Conservation (phyloP, 2,797 vertebrate species). For the Linurgus olivaceus region DNA sequence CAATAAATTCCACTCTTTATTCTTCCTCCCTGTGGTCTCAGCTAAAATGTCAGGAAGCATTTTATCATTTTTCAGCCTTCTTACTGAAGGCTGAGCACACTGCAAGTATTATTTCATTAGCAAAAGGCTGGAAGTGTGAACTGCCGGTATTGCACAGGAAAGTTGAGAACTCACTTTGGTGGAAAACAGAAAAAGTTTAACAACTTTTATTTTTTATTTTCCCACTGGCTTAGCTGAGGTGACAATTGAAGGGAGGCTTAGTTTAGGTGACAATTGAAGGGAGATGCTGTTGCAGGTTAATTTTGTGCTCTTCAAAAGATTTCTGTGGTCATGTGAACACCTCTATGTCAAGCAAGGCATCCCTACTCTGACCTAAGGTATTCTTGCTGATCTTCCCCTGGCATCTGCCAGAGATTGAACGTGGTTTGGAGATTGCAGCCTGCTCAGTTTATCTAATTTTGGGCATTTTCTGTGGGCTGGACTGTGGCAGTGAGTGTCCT, state of each 20-base stretch:
- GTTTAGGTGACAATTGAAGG: background rate
- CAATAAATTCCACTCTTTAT: slow-evolving; percentile 40
- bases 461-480: background rate
- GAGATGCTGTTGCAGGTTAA: background rate
- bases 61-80: slow-evolving; percentile 11
- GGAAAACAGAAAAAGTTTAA: background rate
- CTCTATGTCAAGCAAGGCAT: background rate
- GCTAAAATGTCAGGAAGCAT: slow-evolving; percentile 36
- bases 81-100: background rate
- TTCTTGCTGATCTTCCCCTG: background rate
- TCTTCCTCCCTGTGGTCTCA: slow-evolving; percentile 29
- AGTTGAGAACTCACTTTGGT: background rate
- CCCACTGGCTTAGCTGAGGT: background rate
- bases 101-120: background rate
- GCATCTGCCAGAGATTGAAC: background rate
- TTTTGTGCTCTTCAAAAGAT: background rate
- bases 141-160: background rate
- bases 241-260: background rate
- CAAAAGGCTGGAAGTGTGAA: background rate
- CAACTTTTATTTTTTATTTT: background rate
- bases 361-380: background rate
- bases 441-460: background rate
- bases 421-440: background rate
- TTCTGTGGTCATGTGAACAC: background rate
- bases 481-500: background rate